A percentile compares a stretch with the other conserved stretches of the same genome.
Evolutionary conservation across 2,113 vertebrate genomes (phyloP).

Genomic region (Gymnocephalus cernua): DNA sequence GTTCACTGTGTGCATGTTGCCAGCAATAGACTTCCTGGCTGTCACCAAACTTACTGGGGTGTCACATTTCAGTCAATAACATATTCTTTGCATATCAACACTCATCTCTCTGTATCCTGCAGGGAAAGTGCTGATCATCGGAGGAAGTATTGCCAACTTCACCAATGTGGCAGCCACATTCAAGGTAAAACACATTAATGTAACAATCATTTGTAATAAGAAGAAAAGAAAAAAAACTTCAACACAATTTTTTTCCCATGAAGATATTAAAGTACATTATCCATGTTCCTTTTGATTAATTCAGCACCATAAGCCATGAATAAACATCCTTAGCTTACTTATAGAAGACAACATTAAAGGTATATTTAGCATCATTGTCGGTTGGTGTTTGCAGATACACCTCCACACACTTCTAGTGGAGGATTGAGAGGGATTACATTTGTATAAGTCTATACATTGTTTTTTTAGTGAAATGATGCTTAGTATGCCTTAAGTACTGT

Average conservation of each 20-base stretch:
- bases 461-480: no score
- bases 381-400: no score
- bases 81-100: neutral
- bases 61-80: slow-evolving; percentile 32
- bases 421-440: no score
- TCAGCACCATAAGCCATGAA: neutral
- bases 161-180: slow-evolving; percentile 98
- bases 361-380: no score
- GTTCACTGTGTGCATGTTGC: neutral
- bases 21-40: slow-evolving; percentile 15
- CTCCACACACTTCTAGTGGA: no score
- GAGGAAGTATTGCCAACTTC: slow-evolving; percentile 98
- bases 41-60: slow-evolving; percentile 17
- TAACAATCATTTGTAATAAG: neutral
- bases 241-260: neutral
- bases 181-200: slow-evolving; percentile 84
- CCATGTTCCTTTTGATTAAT: neutral
- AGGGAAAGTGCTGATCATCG: slow-evolving; percentile 98
- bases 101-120: slow-evolving; percentile 17
- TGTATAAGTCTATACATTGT: no score
- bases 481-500: neutral
- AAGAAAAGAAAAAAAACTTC: neutral
- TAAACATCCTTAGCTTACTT: neutral
- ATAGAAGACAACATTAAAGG: neutral
- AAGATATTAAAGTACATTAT: neutral